Evolutionary conservation across 2,113 vertebrate species (phyloP).

Genomic region (Aviceda subcristata): DNA sequence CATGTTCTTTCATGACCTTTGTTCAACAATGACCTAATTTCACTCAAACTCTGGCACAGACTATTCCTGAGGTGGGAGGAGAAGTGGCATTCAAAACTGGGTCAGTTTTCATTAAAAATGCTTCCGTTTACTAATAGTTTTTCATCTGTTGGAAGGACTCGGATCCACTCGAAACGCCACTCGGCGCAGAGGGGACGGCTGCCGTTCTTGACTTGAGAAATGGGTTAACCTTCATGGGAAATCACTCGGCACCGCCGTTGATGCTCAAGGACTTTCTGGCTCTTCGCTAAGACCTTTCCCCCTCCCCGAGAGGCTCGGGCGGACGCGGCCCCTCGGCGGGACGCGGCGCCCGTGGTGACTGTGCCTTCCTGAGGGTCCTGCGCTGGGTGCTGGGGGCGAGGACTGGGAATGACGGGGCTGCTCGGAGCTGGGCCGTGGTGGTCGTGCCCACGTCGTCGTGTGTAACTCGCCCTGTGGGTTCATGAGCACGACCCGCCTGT

Average conservation of each 20-base stretch:
- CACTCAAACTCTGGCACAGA: not conserved
- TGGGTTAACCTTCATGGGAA: constrained; percentile 24
- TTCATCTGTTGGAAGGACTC: not conserved
- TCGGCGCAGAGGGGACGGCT: not conserved
- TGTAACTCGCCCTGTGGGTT: accelerated
- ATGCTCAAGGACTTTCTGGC: not conserved
- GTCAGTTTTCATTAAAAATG: constrained; percentile 39
- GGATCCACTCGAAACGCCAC: not conserved
- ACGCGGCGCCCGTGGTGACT: accelerated
- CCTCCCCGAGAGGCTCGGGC: accelerated
- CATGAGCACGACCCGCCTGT: accelerated
- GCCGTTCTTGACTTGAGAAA: not conserved
- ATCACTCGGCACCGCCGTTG: not conserved
- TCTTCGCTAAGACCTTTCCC: not conserved
- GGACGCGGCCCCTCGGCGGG: accelerated
- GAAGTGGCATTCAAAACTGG: constrained; percentile 18
- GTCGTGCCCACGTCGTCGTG: accelerated
- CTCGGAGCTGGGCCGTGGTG: accelerated
- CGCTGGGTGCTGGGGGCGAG: not conserved
- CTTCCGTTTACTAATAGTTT: constrained; percentile 23
- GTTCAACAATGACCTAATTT: constrained; percentile 49
- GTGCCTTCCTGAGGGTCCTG: not conserved
- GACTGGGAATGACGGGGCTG: accelerated
- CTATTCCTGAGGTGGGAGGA: constrained; percentile 38
- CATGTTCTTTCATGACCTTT: constrained; percentile 31